Percentiles rank a stretch among this genome's conserved stretches.
Conservation (phyloP, 2,797 vertebrate species). For the Myotis planiceps region DNA sequence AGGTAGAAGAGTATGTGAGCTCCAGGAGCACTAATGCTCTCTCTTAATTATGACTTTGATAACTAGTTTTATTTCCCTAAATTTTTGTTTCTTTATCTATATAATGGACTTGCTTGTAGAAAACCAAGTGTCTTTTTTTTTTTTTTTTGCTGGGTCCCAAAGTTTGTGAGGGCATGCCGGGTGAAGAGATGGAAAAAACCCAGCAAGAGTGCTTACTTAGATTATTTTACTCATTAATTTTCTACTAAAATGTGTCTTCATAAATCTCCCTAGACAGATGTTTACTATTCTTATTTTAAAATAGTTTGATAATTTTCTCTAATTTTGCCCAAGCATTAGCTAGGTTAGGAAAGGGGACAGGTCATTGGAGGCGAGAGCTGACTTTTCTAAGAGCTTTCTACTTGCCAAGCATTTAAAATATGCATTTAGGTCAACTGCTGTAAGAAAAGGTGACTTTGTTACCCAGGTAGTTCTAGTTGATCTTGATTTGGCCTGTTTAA, state of each 20-base stretch:
- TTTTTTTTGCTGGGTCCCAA: background rate
- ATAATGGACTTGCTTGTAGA: background rate
- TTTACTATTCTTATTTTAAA: background rate
- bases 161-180: background rate
- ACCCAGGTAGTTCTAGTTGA: background rate
- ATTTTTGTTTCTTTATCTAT: background rate
- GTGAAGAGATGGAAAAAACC: background rate
- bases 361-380: background rate
- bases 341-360: background rate
- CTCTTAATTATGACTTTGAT: background rate
- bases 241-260: background rate
- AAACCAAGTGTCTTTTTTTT: background rate
- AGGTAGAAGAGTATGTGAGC: background rate
- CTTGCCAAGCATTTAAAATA: background rate
- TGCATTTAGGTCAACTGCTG: background rate
- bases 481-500: conserved; percentile 27
- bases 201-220: background rate
- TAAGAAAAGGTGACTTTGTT: background rate
- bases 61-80: background rate
- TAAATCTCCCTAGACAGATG: background rate
- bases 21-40: background rate
- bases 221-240: background rate
- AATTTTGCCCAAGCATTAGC: background rate
- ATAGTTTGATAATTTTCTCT: background rate
- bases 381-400: background rate